Evolutionary conservation across 2,797 vertebrate genomes (phyloP).

Genomic region (Anguilla pacifica): DNA sequence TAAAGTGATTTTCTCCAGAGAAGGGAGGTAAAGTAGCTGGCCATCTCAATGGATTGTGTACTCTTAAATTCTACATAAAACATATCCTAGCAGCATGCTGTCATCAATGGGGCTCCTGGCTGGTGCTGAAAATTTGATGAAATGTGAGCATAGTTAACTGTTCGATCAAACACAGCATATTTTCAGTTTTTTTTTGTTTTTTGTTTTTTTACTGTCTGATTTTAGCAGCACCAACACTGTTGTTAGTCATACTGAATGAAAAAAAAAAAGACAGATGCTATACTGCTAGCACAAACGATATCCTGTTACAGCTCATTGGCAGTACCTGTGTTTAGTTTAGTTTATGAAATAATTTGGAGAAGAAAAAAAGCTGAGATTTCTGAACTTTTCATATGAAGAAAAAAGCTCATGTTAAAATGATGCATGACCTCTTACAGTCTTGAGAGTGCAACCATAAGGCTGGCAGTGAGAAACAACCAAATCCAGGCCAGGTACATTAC

Average conservation of each 20-base stretch:
- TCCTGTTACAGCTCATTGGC: neutral
- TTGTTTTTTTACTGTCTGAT: neutral
- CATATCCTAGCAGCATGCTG: neutral
- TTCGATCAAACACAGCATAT: neutral
- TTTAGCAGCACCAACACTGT: neutral
- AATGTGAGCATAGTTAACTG: neutral
- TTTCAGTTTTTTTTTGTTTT: neutral
- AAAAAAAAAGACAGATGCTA: neutral
- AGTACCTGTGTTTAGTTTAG: neutral
- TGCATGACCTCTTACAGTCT: neutral
- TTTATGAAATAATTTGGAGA: neutral
- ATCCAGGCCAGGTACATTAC: neutral
- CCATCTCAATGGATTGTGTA: neutral
- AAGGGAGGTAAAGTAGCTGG: neutral
- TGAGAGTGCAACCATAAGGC: neutral
- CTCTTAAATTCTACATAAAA: neutral
- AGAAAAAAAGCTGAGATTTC: neutral
- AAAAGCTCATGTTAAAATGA: conserved; percentile 1
- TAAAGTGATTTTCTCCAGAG: neutral
- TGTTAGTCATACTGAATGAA: neutral
- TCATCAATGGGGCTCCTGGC: neutral
- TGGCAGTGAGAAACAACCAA: neutral
- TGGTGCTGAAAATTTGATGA: neutral
- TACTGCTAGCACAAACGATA: neutral
- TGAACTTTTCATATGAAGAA: conserved; percentile 8